Percentiles rank a stretch among this genome's conserved stretches.
phyloP scores from a whole-genome alignment of 2,888 invertebrate species.

The Alloscopus bannaensis region DNA sequence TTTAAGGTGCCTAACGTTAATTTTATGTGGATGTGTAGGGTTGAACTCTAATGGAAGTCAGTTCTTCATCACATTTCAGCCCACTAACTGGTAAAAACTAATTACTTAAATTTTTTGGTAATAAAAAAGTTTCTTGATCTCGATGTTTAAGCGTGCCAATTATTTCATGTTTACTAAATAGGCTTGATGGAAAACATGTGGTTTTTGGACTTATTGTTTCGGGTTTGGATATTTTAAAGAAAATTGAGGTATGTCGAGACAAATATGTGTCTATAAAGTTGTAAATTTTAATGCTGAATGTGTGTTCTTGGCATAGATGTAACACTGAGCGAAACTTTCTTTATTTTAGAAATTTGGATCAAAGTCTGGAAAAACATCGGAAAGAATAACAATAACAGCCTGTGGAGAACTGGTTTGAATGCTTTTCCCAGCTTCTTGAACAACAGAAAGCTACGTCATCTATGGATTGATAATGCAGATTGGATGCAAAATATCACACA shows the following conservation, averaged over 20 bases:
- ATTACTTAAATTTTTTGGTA: not conserved
- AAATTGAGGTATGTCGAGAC: slow-evolving; percentile 85
- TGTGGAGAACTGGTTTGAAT: slow-evolving; percentile 86
- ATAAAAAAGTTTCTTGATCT: slow-evolving; percentile 12
- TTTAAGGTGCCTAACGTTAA: not conserved
- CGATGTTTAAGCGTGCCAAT: not conserved
- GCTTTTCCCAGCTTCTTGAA: not conserved
- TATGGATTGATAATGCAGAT: too few relatives aligned
- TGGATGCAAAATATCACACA: too few relatives aligned
- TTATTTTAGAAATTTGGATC: slow-evolving; percentile 82
- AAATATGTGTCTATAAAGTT: too few relatives aligned
- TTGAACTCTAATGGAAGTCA: slow-evolving; percentile 98
- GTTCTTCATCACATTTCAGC: slow-evolving; percentile 95
- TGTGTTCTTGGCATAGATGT: too few relatives aligned
- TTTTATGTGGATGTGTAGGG: slow-evolving; percentile 75
- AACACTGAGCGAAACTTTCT: slow-evolving; percentile 11
- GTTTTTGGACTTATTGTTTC: slow-evolving; percentile 98
- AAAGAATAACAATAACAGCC: slow-evolving; percentile 87
- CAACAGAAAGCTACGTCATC: not conserved
- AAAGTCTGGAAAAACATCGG: slow-evolving; percentile 86
- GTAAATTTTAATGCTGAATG: too few relatives aligned
- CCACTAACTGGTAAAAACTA: slow-evolving; percentile 81
- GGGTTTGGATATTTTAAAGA: slow-evolving; percentile 92
- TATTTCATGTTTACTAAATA: slow-evolving; percentile 19
- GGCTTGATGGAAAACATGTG: slow-evolving; percentile 97